Percentiles rank a stretch among this genome's conserved stretches.
Evolutionary conservation across 2,113 vertebrate species (phyloP).

Genomic region (Hemicordylus capensis): DNA sequence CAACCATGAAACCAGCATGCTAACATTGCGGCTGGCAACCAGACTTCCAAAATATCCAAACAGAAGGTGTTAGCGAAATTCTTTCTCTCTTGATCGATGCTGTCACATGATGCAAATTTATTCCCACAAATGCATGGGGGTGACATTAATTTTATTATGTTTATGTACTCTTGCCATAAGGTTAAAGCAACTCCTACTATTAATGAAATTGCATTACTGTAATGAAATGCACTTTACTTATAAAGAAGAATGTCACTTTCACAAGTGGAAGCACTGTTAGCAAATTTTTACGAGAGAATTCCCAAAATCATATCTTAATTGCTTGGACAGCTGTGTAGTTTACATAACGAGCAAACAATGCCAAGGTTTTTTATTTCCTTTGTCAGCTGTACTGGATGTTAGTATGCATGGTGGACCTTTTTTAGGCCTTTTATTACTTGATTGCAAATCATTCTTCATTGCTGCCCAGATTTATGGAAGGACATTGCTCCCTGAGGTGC

Average conservation of each 20-base stretch:
- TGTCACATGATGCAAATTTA: slow-evolving; percentile 77
- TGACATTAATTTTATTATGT: slow-evolving; percentile 83
- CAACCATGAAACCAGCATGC: slow-evolving; percentile 27
- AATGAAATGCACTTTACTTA: slow-evolving; percentile 87
- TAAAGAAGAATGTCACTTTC: slow-evolving; percentile 87
- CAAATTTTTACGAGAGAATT: slow-evolving; percentile 86
- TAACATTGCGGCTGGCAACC: slow-evolving; percentile 6
- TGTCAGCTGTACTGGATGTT: slow-evolving; percentile 84
- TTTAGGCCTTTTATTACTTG: slow-evolving; percentile 87
- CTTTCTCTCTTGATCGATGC: slow-evolving; percentile 72
- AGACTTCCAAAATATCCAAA: slow-evolving; percentile 57
- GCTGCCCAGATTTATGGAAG: slow-evolving; percentile 90
- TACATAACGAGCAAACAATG: slow-evolving; percentile 88
- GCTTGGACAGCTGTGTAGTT: slow-evolving; percentile 87
- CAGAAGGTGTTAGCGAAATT: slow-evolving; percentile 53
- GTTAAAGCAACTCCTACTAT: slow-evolving; percentile 84
- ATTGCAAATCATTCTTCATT: slow-evolving; percentile 92
- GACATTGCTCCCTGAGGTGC: slow-evolving; percentile 89
- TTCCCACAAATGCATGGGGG: slow-evolving; percentile 71
- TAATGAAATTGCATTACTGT: slow-evolving; percentile 85
- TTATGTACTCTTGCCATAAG: slow-evolving; percentile 83
- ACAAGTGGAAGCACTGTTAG: slow-evolving; percentile 84
- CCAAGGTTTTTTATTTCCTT: slow-evolving; percentile 86
- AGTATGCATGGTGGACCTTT: slow-evolving; percentile 86
- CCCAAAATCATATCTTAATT: slow-evolving; percentile 89